Percentiles rank a stretch among this genome's conserved stretches.
Conservation (phyloP, 2,797 vertebrate genomes). For the Lepilemur ruficaudatus region DNA sequence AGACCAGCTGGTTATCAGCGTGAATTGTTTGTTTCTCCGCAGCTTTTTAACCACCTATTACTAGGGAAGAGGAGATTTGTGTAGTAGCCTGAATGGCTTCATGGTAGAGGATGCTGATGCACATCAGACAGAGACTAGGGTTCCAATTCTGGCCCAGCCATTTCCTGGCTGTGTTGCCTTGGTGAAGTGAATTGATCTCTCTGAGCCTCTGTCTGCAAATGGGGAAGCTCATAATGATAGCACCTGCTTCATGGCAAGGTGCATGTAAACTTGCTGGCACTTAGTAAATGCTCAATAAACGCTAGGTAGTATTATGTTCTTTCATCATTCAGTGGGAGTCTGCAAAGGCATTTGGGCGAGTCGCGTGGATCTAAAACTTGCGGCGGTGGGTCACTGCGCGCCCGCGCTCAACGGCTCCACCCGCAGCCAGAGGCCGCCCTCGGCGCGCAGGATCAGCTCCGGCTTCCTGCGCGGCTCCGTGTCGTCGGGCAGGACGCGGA, state of each 20-base stretch:
- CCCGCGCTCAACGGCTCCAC: not conserved
- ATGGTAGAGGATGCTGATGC: not conserved
- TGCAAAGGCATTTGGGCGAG: no score
- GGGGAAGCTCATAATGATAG: not conserved
- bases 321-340: not conserved
- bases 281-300: not conserved
- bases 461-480: not conserved
- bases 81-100: not conserved
- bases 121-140: no score
- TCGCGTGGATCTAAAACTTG: no score
- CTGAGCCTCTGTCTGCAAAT: not conserved
- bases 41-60: not conserved
- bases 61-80: not conserved
- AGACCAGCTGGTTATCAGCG: not conserved
- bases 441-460: accelerated
- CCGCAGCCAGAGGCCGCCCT: not conserved
- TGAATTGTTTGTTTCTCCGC: not conserved
- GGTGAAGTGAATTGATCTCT: not conserved
- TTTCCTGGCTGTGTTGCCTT: not conserved
- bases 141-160: not conserved
- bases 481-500: not conserved
- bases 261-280: not conserved
- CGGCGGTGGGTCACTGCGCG: not conserved
- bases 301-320: not conserved
- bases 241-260: not conserved